Percentiles rank a stretch among this genome's conserved stretches.
Evolutionary conservation across 1,140 invertebrate species (phyloP).

Genomic region (Drosophila pseudoobscura): DNA sequence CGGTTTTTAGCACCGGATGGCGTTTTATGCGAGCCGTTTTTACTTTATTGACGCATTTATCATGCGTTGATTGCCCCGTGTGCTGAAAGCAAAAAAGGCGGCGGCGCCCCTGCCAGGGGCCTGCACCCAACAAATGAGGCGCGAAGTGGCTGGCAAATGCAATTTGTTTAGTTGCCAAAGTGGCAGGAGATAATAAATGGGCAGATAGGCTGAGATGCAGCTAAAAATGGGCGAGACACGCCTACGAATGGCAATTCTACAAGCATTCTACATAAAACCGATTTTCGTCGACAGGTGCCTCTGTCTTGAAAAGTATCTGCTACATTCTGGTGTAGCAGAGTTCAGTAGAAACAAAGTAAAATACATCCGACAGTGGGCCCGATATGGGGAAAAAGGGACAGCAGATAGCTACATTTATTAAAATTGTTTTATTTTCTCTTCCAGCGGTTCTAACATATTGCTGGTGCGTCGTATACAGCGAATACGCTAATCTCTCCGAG

Average conservation of each 20-base stretch:
- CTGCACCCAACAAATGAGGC: slow-evolving; percentile 56
- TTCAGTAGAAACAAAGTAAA: too few species aligned
- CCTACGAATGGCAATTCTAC: not conserved
- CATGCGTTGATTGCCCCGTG: slow-evolving; percentile 65
- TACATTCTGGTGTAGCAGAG: too few species aligned
- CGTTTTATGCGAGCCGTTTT: slow-evolving; percentile 44
- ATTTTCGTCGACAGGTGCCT: too few species aligned
- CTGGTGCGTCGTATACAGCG: slow-evolving; percentile 91
- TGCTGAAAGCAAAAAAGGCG: slow-evolving; percentile 34
- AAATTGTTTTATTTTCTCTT: slow-evolving; percentile 77
- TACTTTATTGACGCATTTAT: slow-evolving; percentile 71
- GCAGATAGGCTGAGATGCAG: not conserved
- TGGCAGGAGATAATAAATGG: slow-evolving; percentile 33
- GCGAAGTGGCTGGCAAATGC: slow-evolving; percentile 53
- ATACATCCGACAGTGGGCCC: not conserved
- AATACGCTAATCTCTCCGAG: slow-evolving; percentile 89
- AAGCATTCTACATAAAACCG: too few species aligned
- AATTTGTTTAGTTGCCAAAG: slow-evolving; percentile 30
- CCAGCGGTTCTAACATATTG: slow-evolving; percentile 88
- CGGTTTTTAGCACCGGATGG: slow-evolving; percentile 73
- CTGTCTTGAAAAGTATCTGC: too few species aligned
- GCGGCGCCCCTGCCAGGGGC: slow-evolving; percentile 5
- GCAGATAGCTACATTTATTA: not conserved
- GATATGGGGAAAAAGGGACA: too few species aligned
- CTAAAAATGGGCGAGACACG: slow-evolving; percentile 16